Evolutionary conservation across 2,113 vertebrate species (phyloP).

Genomic region (Gobiocypris rarus): DNA sequence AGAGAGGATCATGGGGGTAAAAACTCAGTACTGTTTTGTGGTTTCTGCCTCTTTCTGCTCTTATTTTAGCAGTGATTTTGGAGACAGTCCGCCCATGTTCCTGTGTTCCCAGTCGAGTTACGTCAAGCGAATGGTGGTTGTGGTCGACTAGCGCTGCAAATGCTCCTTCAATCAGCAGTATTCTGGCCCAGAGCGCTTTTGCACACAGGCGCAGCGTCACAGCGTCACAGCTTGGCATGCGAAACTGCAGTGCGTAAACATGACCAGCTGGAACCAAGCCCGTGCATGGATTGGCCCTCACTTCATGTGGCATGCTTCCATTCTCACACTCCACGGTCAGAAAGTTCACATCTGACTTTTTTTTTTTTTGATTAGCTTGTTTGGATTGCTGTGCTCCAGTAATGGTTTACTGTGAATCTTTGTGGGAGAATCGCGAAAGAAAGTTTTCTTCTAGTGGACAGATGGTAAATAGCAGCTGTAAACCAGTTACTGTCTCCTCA

Average conservation of each 20-base stretch:
- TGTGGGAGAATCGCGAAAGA: neutral
- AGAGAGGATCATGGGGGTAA: neutral
- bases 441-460: slow-evolving; percentile 33
- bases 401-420: neutral
- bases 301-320: slow-evolving; percentile 1
- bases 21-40: neutral
- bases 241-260: slow-evolving; percentile 28
- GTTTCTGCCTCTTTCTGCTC: slow-evolving; percentile 47
- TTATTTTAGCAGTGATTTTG: slow-evolving; percentile 55
- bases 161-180: slow-evolving; percentile 45
- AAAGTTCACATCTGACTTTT: neutral
- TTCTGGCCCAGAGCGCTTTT: slow-evolving; percentile 29
- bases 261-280: slow-evolving; percentile 6
- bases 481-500: slow-evolving; percentile 16
- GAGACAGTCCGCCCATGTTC: neutral
- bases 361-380: neutral
- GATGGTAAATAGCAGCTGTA: slow-evolving; percentile 47
- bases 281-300: neutral
- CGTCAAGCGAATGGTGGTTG: slow-evolving; percentile 38
- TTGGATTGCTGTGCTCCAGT: neutral
- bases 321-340: neutral
- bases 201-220: slow-evolving; percentile 18
- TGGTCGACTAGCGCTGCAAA: slow-evolving; percentile 45
- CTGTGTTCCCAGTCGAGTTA: slow-evolving; percentile 39
- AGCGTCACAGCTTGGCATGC: slow-evolving; percentile 5